These are phyloP conservation scores for Phymorhynchus buccinoides DNA, from an alignment of 1,140 invertebrate genomes.

Conservation along the genomic window DNA sequence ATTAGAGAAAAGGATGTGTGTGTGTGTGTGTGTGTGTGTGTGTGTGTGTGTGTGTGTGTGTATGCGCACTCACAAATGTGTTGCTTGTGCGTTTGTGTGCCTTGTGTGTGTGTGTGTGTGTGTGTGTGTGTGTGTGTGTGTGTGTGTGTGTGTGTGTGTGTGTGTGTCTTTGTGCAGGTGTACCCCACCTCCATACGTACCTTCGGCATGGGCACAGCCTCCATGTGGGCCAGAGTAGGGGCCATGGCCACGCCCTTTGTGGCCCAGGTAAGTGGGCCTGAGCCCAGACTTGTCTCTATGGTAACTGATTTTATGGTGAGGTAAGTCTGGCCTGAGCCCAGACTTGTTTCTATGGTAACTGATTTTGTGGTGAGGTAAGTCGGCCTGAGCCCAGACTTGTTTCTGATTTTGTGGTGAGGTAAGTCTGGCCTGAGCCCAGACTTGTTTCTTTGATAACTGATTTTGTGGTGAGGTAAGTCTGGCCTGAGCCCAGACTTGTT, in stretches of 20 bases:
- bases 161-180: slow-evolving; percentile 28
- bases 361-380: too few relatives aligned
- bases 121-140: not conserved
- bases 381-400: too few relatives aligned
- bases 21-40: slow-evolving; percentile 7
- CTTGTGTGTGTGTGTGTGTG: slow-evolving; percentile 2
- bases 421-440: too few relatives aligned
- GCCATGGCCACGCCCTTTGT: slow-evolving; percentile 96
- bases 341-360: too few relatives aligned
- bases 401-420: too few relatives aligned
- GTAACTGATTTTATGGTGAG: too few relatives aligned
- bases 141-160: not conserved
- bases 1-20: too few relatives aligned
- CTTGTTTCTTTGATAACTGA: too few relatives aligned
- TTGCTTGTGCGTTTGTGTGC: not conserved
- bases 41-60: not conserved
- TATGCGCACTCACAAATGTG: not conserved
- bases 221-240: slow-evolving; percentile 90
- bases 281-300: too few relatives aligned
- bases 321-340: too few relatives aligned
- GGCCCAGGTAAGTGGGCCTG: slow-evolving; percentile 82
- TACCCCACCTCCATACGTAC: slow-evolving; percentile 83
- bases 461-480: too few relatives aligned
- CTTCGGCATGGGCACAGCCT: slow-evolving; percentile 89
- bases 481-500: too few relatives aligned